Evolutionary conservation across 2,888 invertebrate genomes (phyloP).

Genomic region (Melitaea athalia): DNA sequence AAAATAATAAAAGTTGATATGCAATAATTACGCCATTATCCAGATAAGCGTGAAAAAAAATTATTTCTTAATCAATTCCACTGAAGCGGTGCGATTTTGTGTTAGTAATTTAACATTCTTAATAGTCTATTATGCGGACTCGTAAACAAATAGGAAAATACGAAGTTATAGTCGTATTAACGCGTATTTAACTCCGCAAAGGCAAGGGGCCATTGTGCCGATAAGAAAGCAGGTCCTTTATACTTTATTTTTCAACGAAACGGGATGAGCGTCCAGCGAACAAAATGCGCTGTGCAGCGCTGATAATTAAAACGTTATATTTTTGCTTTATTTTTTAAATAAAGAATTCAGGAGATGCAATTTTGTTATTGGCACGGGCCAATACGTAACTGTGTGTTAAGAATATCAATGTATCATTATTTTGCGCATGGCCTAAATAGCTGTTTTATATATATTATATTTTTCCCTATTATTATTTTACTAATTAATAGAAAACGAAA

Average conservation of each 20-base stretch:
- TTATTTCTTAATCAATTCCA: constrained; percentile 45
- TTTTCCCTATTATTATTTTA: no score
- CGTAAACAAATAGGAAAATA: constrained; percentile 68
- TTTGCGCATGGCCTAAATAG: no score
- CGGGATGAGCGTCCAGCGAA: constrained; percentile 1
- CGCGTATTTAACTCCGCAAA: constrained; percentile 47
- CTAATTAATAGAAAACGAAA: no score
- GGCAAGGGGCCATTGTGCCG: constrained; percentile 29
- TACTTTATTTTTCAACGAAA: constrained; percentile 17
- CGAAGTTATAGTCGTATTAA: constrained; percentile 59
- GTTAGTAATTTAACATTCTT: constrained; percentile 50
- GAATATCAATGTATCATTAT: no score
- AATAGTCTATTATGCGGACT: constrained; percentile 55
- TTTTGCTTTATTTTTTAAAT: not conserved
- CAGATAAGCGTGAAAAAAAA: constrained; percentile 30
- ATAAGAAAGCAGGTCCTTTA: constrained; percentile 19
- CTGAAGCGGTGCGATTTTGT: constrained; percentile 43
- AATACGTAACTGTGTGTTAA: no score
- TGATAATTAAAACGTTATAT: not conserved
- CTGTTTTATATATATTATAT: no score
- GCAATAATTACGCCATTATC: constrained; percentile 18
- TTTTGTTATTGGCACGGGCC: no score
- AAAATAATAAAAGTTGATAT: constrained; percentile 1
- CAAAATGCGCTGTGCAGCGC: not conserved
- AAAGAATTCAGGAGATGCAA: no score